Conservation (phyloP, 2,888 invertebrate genomes). For the Coelogynopora nodosa region DNA sequence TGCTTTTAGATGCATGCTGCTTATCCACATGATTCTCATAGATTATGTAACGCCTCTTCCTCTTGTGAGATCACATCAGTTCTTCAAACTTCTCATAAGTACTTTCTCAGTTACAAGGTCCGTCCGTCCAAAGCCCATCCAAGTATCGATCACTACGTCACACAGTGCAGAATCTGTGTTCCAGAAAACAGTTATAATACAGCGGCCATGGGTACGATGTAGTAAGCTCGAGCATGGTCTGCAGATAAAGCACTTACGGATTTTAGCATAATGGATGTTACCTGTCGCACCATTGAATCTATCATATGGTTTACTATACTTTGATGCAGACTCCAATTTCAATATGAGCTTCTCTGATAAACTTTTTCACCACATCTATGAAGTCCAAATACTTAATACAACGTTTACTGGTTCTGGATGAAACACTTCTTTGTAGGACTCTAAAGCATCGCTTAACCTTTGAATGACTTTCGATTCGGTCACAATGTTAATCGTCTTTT, state of each 20-base stretch:
- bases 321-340: background rate
- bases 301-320: background rate
- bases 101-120: constrained; percentile 50
- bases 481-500: background rate
- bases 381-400: background rate
- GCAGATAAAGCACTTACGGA: background rate
- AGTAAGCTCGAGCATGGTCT: background rate
- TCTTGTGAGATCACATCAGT: constrained; percentile 50
- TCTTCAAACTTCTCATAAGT: constrained; percentile 51
- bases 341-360: background rate
- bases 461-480: background rate
- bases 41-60: constrained; percentile 49
- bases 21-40: constrained; percentile 48
- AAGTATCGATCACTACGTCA: background rate
- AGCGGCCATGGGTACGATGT: background rate
- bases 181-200: background rate
- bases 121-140: constrained; percentile 50
- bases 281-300: background rate
- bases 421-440: background rate
- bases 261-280: background rate
- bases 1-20: background rate
- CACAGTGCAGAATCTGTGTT: background rate
- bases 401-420: background rate
- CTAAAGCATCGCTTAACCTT: too few species aligned
- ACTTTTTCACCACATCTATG: background rate